Evolutionary conservation across 2,797 vertebrate genomes (phyloP).

Genomic region (Semotilus atromaculatus): DNA sequence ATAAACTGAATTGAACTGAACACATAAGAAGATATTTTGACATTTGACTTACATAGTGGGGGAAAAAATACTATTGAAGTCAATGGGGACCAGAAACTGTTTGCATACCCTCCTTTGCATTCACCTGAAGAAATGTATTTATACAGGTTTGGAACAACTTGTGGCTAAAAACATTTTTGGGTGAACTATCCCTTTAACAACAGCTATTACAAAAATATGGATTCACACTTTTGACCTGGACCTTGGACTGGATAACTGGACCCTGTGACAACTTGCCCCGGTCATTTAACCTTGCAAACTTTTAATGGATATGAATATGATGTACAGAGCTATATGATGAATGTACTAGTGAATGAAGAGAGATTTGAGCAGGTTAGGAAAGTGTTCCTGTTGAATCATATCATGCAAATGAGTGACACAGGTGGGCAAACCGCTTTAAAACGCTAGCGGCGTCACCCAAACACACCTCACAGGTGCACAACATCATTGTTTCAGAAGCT

Average conservation of each 20-base stretch:
- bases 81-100: no score
- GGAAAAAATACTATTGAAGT: no score
- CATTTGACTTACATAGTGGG: no score
- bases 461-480: conserved; percentile 52
- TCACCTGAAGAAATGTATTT: not conserved
- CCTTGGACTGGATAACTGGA: no score
- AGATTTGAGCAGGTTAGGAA: conserved; percentile 19
- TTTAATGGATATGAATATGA: not conserved
- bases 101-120: not conserved
- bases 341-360: conserved; percentile 1
- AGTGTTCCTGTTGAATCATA: conserved; percentile 32
- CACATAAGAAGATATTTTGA: not conserved
- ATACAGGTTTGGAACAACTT: not conserved
- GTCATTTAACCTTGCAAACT: no score
- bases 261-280: not conserved
- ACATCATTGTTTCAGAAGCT: conserved; percentile 79
- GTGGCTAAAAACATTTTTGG: not conserved
- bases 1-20: not conserved
- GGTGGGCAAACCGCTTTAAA: conserved; percentile 38
- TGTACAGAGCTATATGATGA: not conserved
- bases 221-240: not conserved
- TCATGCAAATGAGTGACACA: conserved; percentile 41
- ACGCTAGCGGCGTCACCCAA: conserved; percentile 37
- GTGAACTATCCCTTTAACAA: not conserved
- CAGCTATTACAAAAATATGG: not conserved